Conservation (phyloP, 1,140 invertebrate species). For the Homalodisca vitripennis region DNA sequence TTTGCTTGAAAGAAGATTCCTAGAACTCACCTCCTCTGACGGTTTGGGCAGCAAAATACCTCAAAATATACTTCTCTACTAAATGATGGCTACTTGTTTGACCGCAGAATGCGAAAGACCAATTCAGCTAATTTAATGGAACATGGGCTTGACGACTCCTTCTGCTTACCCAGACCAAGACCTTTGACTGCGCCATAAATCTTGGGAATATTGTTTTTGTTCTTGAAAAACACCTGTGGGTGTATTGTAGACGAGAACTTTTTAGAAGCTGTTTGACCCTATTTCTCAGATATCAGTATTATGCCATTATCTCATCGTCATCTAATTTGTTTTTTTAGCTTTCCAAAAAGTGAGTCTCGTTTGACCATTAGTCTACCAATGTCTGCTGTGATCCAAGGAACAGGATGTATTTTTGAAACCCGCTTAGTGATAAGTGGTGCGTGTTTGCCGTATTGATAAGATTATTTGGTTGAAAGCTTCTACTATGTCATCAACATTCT, state of each 20-base stretch:
- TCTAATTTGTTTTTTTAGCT: background rate
- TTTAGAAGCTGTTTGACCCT: background rate
- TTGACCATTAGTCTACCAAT: background rate
- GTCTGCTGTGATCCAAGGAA: background rate
- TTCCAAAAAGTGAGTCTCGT: too few species aligned
- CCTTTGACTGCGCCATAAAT: background rate
- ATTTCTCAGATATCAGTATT: background rate
- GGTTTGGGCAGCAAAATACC: background rate
- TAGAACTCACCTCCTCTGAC: background rate
- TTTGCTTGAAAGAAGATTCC: background rate
- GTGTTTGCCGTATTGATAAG: background rate
- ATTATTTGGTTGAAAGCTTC: background rate
- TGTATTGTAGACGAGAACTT: background rate
- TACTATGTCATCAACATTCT: background rate
- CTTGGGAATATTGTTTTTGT: background rate
- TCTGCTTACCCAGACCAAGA: background rate
- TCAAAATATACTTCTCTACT: background rate
- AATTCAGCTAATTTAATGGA: background rate
- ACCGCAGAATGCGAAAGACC: background rate
- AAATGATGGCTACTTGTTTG: background rate
- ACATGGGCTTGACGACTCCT: background rate
- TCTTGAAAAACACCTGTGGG: background rate
- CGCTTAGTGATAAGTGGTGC: background rate
- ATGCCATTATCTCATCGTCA: background rate
- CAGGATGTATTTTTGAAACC: background rate